phyloP scores from a whole-genome alignment of 1,140 invertebrate genomes.

The Macrostomum lignano region DNA sequence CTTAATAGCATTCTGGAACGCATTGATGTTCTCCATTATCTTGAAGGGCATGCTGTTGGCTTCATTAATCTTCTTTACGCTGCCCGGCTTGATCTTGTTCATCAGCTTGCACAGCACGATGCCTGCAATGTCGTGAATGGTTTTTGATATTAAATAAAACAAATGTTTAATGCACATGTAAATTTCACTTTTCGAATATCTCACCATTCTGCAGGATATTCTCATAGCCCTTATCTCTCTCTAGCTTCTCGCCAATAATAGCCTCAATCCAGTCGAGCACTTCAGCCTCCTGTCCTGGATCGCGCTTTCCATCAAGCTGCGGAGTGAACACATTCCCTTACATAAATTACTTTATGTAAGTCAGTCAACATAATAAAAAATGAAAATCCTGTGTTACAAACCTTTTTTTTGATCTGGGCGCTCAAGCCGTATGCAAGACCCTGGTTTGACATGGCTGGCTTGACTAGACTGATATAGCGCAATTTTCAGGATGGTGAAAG shows the following conservation, averaged over 20 bases:
- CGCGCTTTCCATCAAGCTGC: conserved; percentile 59
- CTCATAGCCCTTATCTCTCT: conserved; percentile 32
- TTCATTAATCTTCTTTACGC: conserved; percentile 52
- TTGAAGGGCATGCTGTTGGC: conserved; percentile 57
- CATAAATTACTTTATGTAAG: too few relatives aligned
- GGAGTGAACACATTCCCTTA: too few relatives aligned
- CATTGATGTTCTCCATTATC: conserved; percentile 69
- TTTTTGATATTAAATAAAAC: too few relatives aligned
- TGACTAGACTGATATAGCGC: too few relatives aligned
- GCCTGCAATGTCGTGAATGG: too few relatives aligned
- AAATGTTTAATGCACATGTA: too few relatives aligned
- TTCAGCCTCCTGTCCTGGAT: conserved; percentile 49
- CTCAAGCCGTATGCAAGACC: conserved; percentile 1
- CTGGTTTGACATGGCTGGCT: conserved; percentile 6
- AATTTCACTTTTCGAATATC: too few relatives aligned
- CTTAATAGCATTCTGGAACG: conserved; percentile 57
- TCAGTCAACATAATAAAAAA: too few relatives aligned
- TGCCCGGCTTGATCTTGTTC: conserved; percentile 53
- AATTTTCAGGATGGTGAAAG: too few relatives aligned
- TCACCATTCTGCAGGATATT: conserved; percentile 65
- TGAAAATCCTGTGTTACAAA: too few relatives aligned
- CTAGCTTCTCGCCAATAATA: conserved; percentile 50
- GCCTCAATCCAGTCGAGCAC: conserved; percentile 64
- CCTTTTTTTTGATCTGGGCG: conserved; percentile 6
- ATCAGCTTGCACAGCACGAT: conserved; percentile 40